Percentiles rank a stretch among this genome's conserved stretches.
phyloP scores from a whole-genome alignment of 1,140 invertebrate genomes.

The Proctacanthus coquilletti region DNA sequence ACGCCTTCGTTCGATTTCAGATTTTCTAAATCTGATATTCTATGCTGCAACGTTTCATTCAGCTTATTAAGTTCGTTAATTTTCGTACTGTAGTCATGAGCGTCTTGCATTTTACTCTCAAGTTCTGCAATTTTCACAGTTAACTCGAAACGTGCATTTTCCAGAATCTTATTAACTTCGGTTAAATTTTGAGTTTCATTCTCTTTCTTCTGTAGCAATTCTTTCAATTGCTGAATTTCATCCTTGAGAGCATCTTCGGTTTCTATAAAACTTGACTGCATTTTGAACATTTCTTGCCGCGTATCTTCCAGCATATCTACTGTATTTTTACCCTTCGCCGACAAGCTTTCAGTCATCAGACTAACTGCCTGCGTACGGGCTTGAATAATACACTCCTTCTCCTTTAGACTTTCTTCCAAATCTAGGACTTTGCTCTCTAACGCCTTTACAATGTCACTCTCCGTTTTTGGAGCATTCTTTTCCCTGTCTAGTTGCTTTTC shows the following conservation, averaged over 20 bases:
- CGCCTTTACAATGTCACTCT: conserved; percentile 40
- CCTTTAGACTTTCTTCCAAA: conserved; percentile 62
- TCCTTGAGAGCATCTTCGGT: conserved; percentile 54
- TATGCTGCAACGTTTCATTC: conserved; percentile 8
- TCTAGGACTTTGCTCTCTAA: conserved; percentile 49
- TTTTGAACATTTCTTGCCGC: conserved; percentile 59
- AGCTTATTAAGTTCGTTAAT: conserved; percentile 28
- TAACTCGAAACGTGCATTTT: conserved; percentile 39
- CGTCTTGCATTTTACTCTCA: conserved; percentile 35
- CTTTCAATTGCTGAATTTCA: conserved; percentile 42
- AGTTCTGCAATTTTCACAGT: conserved; percentile 37
- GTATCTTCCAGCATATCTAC: conserved; percentile 59
- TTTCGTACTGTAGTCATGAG: conserved; percentile 14
- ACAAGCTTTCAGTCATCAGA: conserved; percentile 59
- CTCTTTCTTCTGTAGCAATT: conserved; percentile 10
- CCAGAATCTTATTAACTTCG: conserved; percentile 35
- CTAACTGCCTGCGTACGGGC: conserved; percentile 65
- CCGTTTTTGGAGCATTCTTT: conserved; percentile 28
- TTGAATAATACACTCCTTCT: conserved; percentile 74
- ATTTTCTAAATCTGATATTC: conserved; percentile 8
- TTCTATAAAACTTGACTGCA: conserved; percentile 59
- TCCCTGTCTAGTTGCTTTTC: conserved; percentile 21
- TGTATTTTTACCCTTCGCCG: conserved; percentile 52
- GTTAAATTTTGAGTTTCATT: conserved; percentile 28
- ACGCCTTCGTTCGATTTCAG: no score